Percentiles rank a stretch among this genome's conserved stretches.
Conservation (phyloP, 2,888 invertebrate species). For the Augiades crinisus region DNA sequence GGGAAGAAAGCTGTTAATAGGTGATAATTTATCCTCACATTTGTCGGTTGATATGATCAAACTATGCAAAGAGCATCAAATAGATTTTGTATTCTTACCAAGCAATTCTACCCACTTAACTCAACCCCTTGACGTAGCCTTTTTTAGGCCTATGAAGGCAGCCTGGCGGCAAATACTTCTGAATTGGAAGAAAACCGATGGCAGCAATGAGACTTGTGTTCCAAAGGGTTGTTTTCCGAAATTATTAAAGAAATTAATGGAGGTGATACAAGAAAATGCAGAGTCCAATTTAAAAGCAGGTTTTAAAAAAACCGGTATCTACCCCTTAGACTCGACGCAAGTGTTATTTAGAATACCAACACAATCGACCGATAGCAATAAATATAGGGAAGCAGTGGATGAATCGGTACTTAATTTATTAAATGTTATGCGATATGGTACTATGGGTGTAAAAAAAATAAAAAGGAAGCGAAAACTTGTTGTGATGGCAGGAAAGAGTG, state of each 20-base stretch:
- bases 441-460: slow-evolving; percentile 26
- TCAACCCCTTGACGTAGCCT: not conserved
- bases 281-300: slow-evolving; percentile 7
- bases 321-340: not conserved
- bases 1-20: not conserved
- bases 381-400: slow-evolving; percentile 24
- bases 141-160: not conserved
- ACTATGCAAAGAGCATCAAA: not conserved
- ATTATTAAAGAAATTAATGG: not conserved
- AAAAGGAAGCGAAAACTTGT: slow-evolving; percentile 29
- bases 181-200: not conserved
- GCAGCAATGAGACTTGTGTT: not conserved
- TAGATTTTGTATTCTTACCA: not conserved
- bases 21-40: not conserved
- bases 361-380: slow-evolving; percentile 1
- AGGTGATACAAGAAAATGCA: slow-evolving; percentile 10
- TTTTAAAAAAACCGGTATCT: slow-evolving; percentile 12
- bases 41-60: not conserved
- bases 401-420: slow-evolving; percentile 25
- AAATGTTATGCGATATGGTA: slow-evolving; percentile 28
- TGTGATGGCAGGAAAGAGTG: slow-evolving; percentile 27
- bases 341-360: slow-evolving; percentile 7
- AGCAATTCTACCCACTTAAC: not conserved
- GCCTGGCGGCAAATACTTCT: not conserved
- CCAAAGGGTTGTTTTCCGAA: not conserved